These are phyloP conservation scores for Rousettus leschenaultii DNA, from an alignment of 2,113 vertebrate species.

Conservation along the genomic window DNA sequence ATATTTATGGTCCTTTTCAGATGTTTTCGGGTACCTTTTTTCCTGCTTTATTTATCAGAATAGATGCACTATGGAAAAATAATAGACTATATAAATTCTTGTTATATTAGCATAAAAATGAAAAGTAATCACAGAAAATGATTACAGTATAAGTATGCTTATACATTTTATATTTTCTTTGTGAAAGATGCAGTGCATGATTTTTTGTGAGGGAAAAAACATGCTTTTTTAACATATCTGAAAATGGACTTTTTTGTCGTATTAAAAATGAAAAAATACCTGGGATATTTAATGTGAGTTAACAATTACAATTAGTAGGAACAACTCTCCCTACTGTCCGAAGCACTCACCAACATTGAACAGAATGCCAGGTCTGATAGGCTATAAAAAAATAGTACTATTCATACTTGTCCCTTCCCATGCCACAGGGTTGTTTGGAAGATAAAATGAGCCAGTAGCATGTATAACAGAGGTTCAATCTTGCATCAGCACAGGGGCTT, in stretches of 20 bases:
- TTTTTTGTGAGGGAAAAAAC: neutral
- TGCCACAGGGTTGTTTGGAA: no score
- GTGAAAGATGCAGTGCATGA: slow-evolving; percentile 5
- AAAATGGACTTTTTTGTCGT: slow-evolving; percentile 37
- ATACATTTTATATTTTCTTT: slow-evolving; percentile 62
- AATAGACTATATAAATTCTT: slow-evolving; percentile 61
- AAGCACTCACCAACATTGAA: neutral
- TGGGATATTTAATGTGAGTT: slow-evolving; percentile 41
- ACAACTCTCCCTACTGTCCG: neutral
- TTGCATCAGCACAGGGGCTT: neutral
- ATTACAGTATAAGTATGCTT: slow-evolving; percentile 58
- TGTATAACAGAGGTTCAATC: no score
- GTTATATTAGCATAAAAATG: slow-evolving; percentile 72
- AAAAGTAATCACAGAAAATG: slow-evolving; percentile 70
- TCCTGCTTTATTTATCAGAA: slow-evolving; percentile 55
- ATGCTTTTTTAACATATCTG: slow-evolving; percentile 34
- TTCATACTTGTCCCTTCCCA: neutral
- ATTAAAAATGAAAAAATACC: slow-evolving; percentile 11
- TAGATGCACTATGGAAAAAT: slow-evolving; percentile 54
- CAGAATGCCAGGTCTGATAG: neutral
- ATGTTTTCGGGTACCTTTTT: neutral
- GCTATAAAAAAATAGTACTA: neutral
- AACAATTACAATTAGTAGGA: slow-evolving; percentile 12
- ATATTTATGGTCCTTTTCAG: slow-evolving; percentile 31
- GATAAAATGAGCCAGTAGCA: neutral